A percentile compares a stretch with the other conserved stretches of the same genome.
phyloP scores from a whole-genome alignment of 2,888 invertebrate species.

The Macrosiphum euphorbiae region DNA sequence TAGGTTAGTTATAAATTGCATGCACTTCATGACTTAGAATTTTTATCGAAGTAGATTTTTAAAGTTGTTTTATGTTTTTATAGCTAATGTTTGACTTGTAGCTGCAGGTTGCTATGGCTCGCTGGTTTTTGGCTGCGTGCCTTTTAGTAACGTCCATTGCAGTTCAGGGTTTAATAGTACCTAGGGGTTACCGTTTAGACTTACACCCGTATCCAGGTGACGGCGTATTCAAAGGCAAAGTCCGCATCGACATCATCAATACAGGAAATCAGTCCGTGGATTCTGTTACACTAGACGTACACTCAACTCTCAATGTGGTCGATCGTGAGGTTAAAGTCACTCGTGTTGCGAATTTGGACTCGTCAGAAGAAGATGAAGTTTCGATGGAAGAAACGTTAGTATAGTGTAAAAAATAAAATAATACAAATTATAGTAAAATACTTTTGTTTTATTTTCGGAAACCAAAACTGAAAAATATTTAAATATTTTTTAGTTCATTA shows the following conservation, averaged over 20 bases:
- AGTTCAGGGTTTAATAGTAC: constrained; percentile 69
- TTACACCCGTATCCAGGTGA: constrained; percentile 78
- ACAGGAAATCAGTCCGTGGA: constrained; percentile 49
- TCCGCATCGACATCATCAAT: constrained; percentile 56
- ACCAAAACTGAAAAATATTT: background rate
- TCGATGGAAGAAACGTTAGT: constrained; percentile 67
- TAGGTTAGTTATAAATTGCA: background rate
- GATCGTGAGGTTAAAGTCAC: constrained; percentile 67
- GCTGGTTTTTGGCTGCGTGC: constrained; percentile 46
- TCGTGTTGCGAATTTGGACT: constrained; percentile 65
- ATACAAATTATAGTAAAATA: background rate
- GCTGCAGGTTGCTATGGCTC: constrained; percentile 43
- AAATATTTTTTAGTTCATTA: constrained; percentile 64
- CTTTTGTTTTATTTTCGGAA: background rate
- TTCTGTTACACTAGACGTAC: constrained; percentile 66
- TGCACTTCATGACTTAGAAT: background rate
- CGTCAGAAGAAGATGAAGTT: constrained; percentile 67
- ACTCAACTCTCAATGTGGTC: constrained; percentile 66
- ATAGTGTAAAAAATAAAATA: background rate
- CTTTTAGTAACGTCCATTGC: background rate
- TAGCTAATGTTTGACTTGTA: constrained; percentile 25
- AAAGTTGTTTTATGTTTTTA: background rate
- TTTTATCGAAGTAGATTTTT: background rate
- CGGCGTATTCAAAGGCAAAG: constrained; percentile 74
- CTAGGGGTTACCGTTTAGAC: constrained; percentile 78